A percentile compares a stretch with the other conserved stretches of the same genome.
Conservation (phyloP, 2,113 vertebrate species). For the Plecotus auritus region DNA sequence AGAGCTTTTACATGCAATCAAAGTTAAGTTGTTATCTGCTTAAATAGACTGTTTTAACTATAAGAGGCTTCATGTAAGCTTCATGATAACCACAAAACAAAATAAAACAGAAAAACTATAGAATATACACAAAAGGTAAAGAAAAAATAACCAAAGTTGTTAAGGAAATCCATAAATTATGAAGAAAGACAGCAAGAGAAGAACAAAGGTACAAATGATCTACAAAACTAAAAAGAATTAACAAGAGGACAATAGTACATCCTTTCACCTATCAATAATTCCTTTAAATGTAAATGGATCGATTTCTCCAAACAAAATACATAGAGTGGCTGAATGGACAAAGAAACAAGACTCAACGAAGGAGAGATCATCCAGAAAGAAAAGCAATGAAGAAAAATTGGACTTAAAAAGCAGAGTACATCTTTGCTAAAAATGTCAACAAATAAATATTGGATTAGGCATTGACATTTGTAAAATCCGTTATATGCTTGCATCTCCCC, state of each 20-base stretch:
- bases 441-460: neutral
- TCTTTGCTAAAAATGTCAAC: conserved; percentile 11
- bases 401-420: neutral
- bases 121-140: neutral
- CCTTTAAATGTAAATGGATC: neutral
- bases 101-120: neutral
- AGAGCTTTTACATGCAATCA: neutral
- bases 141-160: neutral
- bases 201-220: neutral
- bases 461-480: neutral
- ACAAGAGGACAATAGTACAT: neutral
- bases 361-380: neutral
- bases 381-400: neutral
- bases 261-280: neutral
- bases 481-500: neutral
- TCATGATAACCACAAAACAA: neutral
- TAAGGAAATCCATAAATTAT: neutral
- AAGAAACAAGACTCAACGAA: neutral
- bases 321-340: neutral
- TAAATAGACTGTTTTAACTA: neutral
- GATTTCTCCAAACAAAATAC: neutral
- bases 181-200: neutral
- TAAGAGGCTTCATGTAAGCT: neutral
- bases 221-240: neutral
- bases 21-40: neutral